phyloP scores from a whole-genome alignment of 2,888 invertebrate species.

The Dicycla oo region DNA sequence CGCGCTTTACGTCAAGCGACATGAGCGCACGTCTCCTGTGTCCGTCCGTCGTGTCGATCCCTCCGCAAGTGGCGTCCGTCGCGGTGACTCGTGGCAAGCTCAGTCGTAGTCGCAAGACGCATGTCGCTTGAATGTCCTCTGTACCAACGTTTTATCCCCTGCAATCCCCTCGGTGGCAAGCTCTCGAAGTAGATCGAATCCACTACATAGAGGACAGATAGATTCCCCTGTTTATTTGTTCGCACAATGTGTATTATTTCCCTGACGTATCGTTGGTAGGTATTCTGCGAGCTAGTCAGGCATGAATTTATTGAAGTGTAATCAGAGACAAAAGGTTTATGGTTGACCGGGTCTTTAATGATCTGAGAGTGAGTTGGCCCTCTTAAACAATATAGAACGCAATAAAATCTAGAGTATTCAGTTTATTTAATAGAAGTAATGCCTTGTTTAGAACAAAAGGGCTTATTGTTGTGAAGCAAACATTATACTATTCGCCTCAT shows the following conservation, averaged over 20 bases:
- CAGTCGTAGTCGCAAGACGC: no score
- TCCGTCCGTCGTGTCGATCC: not conserved
- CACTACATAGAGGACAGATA: conserved; percentile 28
- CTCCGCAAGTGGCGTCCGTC: not conserved
- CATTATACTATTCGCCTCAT: not conserved
- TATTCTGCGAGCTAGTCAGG: not conserved
- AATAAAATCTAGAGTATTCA: not conserved
- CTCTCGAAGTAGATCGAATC: conserved; percentile 48
- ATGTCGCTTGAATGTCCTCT: conserved; percentile 35
- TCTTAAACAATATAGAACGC: not conserved
- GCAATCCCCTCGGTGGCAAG: conserved; percentile 43
- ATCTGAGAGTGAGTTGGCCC: not conserved
- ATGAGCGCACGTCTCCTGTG: no score
- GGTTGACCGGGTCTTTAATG: not conserved
- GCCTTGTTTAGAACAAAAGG: not conserved
- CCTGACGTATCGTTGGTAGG: conserved; percentile 39
- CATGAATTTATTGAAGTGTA: conserved; percentile 11
- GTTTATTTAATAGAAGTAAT: not conserved
- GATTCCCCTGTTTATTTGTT: conserved; percentile 46
- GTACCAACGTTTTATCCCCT: conserved; percentile 48
- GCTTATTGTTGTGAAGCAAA: not conserved
- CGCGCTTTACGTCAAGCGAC: not conserved
- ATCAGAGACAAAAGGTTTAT: conserved; percentile 2
- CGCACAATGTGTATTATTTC: conserved; percentile 55
- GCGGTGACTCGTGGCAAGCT: not conserved